Conservation (phyloP, 2,888 invertebrate species). For the Philaethria dido region DNA sequence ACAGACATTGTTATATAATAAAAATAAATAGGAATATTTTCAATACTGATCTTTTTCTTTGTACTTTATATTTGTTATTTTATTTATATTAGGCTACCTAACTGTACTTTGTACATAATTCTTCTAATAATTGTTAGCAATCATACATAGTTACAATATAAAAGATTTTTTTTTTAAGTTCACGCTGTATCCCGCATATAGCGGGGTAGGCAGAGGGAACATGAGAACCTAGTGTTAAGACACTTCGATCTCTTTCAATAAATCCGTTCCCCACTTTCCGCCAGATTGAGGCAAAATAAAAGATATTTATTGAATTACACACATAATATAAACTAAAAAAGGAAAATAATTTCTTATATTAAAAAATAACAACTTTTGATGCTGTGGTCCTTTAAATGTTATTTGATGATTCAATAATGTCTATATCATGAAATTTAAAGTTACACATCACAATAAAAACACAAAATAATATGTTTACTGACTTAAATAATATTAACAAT, state of each 20-base stretch:
- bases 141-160: background rate
- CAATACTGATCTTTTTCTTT: slow-evolving; percentile 1
- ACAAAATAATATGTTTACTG: background rate
- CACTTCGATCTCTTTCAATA: too few relatives aligned
- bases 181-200: too few relatives aligned
- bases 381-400: too few relatives aligned
- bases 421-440: too few relatives aligned
- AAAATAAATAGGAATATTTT: background rate
- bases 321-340: background rate
- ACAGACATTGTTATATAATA: background rate
- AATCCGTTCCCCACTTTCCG: too few relatives aligned
- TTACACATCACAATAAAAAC: background rate
- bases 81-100: background rate
- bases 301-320: background rate
- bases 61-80: slow-evolving; percentile 3
- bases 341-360: background rate
- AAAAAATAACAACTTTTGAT: too few relatives aligned
- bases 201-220: too few relatives aligned
- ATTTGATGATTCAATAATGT: too few relatives aligned
- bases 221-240: too few relatives aligned
- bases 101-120: slow-evolving; percentile 7
- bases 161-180: background rate
- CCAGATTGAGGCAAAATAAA: too few relatives aligned
- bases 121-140: background rate
- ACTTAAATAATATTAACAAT: background rate